phyloP scores from a whole-genome alignment of 2,113 vertebrate genomes.

The Shinisaurus crocodilurus region DNA sequence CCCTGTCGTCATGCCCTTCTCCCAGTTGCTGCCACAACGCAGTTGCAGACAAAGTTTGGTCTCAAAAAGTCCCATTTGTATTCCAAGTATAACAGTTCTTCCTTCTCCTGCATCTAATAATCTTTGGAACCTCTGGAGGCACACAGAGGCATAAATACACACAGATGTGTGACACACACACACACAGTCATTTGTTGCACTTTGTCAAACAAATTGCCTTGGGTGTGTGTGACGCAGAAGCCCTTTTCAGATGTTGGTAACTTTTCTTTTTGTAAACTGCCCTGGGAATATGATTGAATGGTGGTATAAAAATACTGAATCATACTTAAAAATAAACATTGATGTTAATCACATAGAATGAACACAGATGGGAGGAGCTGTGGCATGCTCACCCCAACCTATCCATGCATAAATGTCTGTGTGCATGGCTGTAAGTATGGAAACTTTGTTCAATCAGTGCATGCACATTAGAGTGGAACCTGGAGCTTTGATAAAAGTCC shows the following conservation, averaged over 20 bases:
- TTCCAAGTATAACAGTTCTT: background rate
- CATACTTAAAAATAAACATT: too few species aligned
- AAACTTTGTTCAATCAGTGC: background rate
- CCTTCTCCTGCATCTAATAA: background rate
- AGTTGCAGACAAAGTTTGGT: background rate
- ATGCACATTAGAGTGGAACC: background rate
- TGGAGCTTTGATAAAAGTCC: background rate
- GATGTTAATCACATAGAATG: background rate
- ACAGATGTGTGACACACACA: too few species aligned
- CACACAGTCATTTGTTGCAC: background rate
- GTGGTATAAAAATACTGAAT: too few species aligned
- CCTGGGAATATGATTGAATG: too few species aligned
- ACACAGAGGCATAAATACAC: background rate
- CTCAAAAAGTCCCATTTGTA: background rate
- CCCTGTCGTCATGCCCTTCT: too few species aligned
- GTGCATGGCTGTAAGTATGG: background rate
- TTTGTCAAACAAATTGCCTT: background rate
- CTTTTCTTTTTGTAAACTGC: too few species aligned
- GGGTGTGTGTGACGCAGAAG: background rate
- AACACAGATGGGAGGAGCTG: background rate
- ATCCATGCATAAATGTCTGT: background rate
- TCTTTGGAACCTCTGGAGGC: background rate
- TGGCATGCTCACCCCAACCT: too few species aligned
- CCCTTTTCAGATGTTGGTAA: too few species aligned
- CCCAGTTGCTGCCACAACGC: too few species aligned